A percentile compares a stretch with the other conserved stretches of the same genome.
These are phyloP conservation scores for Sminthurides aquaticus DNA, from an alignment of 2,888 invertebrate genomes.

Conservation along the genomic window DNA sequence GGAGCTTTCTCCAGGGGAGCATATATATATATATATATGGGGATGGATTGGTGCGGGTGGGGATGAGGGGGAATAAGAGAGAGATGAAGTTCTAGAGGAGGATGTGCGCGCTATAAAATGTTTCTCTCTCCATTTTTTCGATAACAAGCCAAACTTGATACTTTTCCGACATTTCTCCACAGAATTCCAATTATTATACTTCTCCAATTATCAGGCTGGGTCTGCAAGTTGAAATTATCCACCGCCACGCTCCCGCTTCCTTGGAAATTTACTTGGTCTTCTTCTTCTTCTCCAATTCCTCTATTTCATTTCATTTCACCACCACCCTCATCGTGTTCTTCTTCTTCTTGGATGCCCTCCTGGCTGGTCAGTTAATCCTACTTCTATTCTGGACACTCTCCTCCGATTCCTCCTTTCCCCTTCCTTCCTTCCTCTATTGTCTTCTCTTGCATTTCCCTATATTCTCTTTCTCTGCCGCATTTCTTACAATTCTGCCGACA, in stretches of 20 bases:
- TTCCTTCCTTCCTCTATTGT: no score
- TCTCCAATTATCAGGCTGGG: conserved; percentile 5
- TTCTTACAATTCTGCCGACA: no score
- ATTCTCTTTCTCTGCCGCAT: no score
- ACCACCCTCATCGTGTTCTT: background rate
- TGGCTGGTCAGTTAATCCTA: background rate
- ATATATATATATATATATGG: no score
- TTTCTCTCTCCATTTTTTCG: background rate
- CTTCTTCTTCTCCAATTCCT: background rate
- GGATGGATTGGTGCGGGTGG: no score
- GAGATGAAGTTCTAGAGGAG: no score
- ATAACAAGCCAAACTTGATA: conserved; percentile 8
- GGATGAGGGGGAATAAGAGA: no score
- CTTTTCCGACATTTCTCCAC: conserved; percentile 8
- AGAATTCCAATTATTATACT: conserved; percentile 7
- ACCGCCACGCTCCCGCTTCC: background rate
- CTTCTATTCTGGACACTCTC: background rate
- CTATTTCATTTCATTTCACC: background rate
- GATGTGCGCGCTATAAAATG: background rate
- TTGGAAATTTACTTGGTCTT: background rate
- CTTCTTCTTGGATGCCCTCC: conserved; percentile 1
- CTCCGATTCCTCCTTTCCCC: no score
- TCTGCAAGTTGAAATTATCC: background rate
- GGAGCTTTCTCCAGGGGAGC: no score
- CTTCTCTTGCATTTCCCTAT: no score